phyloP scores from a whole-genome alignment of 2,113 vertebrate species.

The Ivindomyrus marchei region DNA sequence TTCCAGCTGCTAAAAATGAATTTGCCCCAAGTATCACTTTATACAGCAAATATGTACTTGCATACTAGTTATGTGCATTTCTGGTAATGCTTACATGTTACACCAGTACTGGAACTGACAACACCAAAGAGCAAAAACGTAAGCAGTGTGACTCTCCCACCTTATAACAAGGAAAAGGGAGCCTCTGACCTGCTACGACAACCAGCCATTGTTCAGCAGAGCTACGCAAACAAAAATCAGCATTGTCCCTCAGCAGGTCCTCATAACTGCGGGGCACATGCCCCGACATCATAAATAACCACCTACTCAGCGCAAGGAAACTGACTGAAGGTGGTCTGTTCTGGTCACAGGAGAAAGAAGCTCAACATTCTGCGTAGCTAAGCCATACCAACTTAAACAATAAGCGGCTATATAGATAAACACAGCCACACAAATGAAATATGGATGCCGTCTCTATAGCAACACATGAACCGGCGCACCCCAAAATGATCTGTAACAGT shows the following conservation, averaged over 20 bases:
- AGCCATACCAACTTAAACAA: not conserved
- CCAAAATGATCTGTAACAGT: not conserved
- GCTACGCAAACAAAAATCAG: not conserved
- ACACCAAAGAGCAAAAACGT: not conserved
- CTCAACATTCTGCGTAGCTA: not conserved
- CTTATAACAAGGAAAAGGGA: not conserved
- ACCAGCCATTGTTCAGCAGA: not conserved
- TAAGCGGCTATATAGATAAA: not conserved
- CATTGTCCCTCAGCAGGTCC: not conserved
- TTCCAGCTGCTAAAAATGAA: not conserved
- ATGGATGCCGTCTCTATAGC: not conserved
- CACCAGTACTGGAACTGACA: not conserved
- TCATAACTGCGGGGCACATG: not conserved
- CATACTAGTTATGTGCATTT: not conserved
- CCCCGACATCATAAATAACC: not conserved
- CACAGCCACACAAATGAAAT: not conserved
- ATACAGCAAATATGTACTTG: not conserved
- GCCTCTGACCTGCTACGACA: not conserved
- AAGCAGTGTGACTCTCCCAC: not conserved
- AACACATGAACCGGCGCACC: not conserved
- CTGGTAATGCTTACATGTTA: not conserved
- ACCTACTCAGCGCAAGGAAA: not conserved
- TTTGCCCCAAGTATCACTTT: not conserved
- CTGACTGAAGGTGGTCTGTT: not conserved
- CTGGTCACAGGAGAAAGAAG: not conserved